phyloP scores from a whole-genome alignment of 2,888 invertebrate genomes.

The Cheilosia grossa region DNA sequence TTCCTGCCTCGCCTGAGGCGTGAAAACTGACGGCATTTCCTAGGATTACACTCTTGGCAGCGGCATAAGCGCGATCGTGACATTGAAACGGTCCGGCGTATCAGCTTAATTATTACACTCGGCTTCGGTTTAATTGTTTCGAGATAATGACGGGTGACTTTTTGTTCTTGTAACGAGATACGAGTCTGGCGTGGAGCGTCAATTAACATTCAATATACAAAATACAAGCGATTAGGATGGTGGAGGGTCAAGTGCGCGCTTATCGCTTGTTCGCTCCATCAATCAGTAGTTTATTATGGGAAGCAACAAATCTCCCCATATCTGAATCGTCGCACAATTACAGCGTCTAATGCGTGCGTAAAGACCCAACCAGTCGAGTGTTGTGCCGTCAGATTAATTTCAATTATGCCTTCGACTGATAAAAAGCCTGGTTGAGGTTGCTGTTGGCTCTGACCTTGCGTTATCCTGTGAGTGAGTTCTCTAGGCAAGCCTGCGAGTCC shows the following conservation, averaged over 20 bases:
- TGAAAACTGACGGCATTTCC: constrained; percentile 68
- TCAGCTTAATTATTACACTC: constrained; percentile 39
- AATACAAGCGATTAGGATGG: constrained; percentile 75
- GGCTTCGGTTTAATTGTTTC: constrained; percentile 52
- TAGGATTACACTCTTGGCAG: constrained; percentile 3
- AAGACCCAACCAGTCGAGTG: constrained; percentile 57
- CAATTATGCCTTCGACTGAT: constrained; percentile 58
- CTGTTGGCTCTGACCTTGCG: constrained; percentile 63
- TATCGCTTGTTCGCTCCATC: constrained; percentile 49
- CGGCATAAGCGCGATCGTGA: constrained; percentile 21
- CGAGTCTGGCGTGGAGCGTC: constrained; percentile 39
- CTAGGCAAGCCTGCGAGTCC: constrained; percentile 16
- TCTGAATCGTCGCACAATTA: constrained; percentile 71
- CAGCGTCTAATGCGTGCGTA: constrained; percentile 56
- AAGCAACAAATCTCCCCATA: constrained; percentile 57
- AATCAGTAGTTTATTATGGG: constrained; percentile 31
- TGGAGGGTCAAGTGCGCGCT: constrained; percentile 70
- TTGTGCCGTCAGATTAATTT: constrained; percentile 69
- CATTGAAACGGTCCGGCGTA: constrained; percentile 49
- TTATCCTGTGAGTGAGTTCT: constrained; percentile 41
- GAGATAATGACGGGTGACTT: constrained; percentile 37
- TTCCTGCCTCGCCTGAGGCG: constrained; percentile 25
- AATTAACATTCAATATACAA: constrained; percentile 76
- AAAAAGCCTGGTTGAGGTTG: constrained; percentile 26
- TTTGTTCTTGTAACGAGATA: constrained; percentile 6